These are phyloP conservation scores for Calameuta filiformis DNA, from an alignment of 2,888 invertebrate genomes.

Conservation along the genomic window DNA sequence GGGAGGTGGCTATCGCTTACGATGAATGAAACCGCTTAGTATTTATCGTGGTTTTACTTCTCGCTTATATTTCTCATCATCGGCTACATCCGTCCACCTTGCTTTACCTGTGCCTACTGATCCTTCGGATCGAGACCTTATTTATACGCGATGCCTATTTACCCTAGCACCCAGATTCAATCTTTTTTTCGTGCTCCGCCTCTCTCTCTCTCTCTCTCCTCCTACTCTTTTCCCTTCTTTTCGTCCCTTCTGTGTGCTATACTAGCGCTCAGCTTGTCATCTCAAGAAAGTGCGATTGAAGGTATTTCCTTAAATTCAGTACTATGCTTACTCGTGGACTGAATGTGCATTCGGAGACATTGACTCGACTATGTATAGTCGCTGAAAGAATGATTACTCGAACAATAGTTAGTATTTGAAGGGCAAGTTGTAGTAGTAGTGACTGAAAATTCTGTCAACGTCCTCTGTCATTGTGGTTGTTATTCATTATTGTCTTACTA, in stretches of 20 bases:
- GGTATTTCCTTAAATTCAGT: not conserved
- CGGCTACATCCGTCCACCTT: not conserved
- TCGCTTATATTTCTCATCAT: not conserved
- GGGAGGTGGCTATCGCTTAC: not conserved
- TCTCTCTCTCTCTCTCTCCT: not conserved
- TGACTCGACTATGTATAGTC: not conserved
- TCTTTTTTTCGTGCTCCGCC: not conserved
- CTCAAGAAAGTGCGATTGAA: not conserved
- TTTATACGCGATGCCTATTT: not conserved
- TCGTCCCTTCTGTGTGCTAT: not conserved
- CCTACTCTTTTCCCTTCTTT: not conserved
- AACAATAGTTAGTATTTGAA: no score
- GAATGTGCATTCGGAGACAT: no score
- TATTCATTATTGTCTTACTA: not conserved
- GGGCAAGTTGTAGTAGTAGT: no score
- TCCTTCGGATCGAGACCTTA: not conserved
- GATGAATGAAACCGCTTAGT: constrained; percentile 1
- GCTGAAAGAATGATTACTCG: not conserved
- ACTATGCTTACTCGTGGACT: no score
- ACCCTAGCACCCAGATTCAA: not conserved
- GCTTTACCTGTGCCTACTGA: not conserved
- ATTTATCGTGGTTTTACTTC: not conserved
- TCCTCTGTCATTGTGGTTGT: no score
- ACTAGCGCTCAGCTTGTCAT: not conserved
- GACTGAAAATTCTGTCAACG: no score